Base-by-base conservation (phyloP, 2,797 vertebrate species). In the Forpus xanthops region DNA sequence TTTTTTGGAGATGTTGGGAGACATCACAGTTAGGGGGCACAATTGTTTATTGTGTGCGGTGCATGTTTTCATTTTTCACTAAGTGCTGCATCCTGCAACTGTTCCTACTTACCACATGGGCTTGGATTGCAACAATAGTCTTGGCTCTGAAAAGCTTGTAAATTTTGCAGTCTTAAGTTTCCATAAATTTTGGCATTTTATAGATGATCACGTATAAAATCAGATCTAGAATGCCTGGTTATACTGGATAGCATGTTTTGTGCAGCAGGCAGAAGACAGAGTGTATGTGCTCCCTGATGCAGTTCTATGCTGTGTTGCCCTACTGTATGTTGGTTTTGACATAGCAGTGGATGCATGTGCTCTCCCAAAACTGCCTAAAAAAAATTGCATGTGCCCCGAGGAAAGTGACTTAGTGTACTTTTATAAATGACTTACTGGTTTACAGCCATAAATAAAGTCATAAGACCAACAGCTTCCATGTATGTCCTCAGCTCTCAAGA, bases 281-380 rank as follows among this genome's bases (percentile, higher is more conserved):
- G 42, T 2, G 15, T 31, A 15, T 0, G 0, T 41, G 27, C 76
- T 64, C 16, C 18, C 31, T 52, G 44, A 5, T 64, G 42, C 17
- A 45, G 7, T 47, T 65, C 20, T 62, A 10, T 79, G 2, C 55
- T n/a, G 24, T 68, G 14, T 72, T 75, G 27, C 49, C 9, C 11
- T 35, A 1, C 37, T 41, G 1, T 42, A 8, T 50, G 18, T 31
- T n/a, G n/a, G 15, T 83, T 76, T 78, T 82, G 31, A 28, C 49
- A 6, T 12, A 65, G 47, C 42, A 62, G 1, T 3, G 0, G 17
- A 14, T 79, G 41, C 66, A 72, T 0, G 0, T 67, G 30, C 25
- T n/a, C 24, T 39, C 80, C 33, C 12, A 49, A 37, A 87, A 37
- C 44, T 35, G 24, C 31, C 71, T 77, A 24, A 0, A 71, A 70